Evolutionary conservation across 2,113 vertebrate species (phyloP), one percentile per base, ranked within the genome.

Genomic region (Chascanopsetta lugubris): DNA sequence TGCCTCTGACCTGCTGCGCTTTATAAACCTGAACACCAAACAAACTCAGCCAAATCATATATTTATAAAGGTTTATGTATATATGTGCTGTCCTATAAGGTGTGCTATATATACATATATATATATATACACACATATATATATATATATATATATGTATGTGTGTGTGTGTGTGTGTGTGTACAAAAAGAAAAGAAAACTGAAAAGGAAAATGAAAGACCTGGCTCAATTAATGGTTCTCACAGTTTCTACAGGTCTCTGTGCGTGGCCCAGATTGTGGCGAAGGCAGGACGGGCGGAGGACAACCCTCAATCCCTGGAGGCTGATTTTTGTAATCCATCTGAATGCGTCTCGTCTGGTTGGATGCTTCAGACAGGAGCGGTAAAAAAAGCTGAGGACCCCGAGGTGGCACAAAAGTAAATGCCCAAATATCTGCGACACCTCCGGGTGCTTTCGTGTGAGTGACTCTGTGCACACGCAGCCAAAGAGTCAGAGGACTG

Each of bases 211-310:
- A 51, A 51, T n/a, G 29, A 51, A 53, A 21, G 72, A 85, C 73
- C 86, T 79, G 79, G 83, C 87, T 87, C 82, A 87, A 83, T 66
- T 51, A 77, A 77, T 17, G 82, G 72, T 80, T 70, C 55, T 89
- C 88, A 91, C 89, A 89, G 88, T 87, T 89, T 83, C 64, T 82
- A 71, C 83, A 85, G 88, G 88, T 89, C 85, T 88, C 82, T 82
- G 80, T 77, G 70, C 48, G 43, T 38, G 53, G 80, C 50, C 70
- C 71, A 65, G 57, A 66, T 63, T 50, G 62, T 73, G 75, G 83
- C 75, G 61, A 79, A 75, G 69, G 78, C 83, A 69, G 79, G 68
- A 53, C 13, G 47, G 70, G 58, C 79, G 59, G 54, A 42, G 61
- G 74, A 47, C 2, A 12, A 69, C 68, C 54, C 18, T 34, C 62